Percentiles rank a stretch among this genome's conserved stretches.
Evolutionary conservation across 2,113 vertebrate species (phyloP).

Genomic region (Argyrosomus japonicus): DNA sequence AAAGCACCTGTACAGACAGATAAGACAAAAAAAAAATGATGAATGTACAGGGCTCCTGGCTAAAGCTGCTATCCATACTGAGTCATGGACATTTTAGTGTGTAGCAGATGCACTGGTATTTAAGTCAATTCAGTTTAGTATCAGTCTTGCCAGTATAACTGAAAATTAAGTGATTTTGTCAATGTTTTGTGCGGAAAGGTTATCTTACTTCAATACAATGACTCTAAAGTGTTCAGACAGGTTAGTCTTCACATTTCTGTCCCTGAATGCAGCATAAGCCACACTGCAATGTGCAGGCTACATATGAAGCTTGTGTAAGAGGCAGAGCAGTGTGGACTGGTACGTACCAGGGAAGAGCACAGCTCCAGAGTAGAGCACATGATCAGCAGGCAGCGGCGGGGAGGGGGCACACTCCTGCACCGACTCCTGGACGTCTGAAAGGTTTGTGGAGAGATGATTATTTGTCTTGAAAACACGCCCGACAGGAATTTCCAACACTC

Average conservation of each 20-base stretch:
- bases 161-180: neutral
- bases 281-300: neutral
- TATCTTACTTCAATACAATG: neutral
- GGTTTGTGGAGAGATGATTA: neutral
- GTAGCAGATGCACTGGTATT: neutral
- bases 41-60: too few relatives aligned
- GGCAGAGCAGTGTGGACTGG: neutral
- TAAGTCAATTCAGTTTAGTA: neutral
- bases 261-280: too few relatives aligned
- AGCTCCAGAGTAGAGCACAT: slow-evolving; percentile 80
- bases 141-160: neutral
- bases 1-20: slow-evolving; percentile 74
- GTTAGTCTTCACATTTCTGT: neutral
- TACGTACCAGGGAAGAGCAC: slow-evolving; percentile 80
- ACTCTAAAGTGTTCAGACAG: neutral
- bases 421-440: slow-evolving; percentile 62
- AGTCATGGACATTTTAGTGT: neutral
- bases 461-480: slow-evolving; percentile 39
- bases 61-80: too few relatives aligned
- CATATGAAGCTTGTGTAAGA: neutral
- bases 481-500: neutral
- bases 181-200: neutral
- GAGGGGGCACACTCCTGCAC: slow-evolving; percentile 21
- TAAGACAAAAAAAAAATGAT: neutral
- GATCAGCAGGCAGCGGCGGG: slow-evolving; percentile 73